Evolutionary conservation across 2,113 vertebrate genomes (phyloP).

Genomic region (Crotalus tigris): DNA sequence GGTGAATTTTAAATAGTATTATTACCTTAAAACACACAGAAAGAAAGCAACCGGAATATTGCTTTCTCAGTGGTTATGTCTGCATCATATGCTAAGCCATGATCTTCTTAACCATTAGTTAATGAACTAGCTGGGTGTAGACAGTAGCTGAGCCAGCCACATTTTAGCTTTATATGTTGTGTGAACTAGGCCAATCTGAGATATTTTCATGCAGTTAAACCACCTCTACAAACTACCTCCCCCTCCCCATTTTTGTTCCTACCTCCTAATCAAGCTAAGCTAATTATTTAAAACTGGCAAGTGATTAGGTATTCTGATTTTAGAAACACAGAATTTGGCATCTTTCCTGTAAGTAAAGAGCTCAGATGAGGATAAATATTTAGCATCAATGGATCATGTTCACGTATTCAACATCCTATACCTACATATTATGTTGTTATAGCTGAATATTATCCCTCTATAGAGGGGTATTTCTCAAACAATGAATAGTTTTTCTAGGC

Average conservation of each 20-base stretch:
- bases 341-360: not conserved
- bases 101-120: not conserved
- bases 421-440: not conserved
- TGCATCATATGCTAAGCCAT: not conserved
- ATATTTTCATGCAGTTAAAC: not conserved
- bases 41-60: not conserved
- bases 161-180: not conserved
- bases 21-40: not conserved
- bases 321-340: not conserved
- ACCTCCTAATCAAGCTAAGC: not conserved
- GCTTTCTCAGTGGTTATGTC: not conserved
- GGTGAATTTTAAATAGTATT: not conserved
- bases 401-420: not conserved
- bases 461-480: not conserved
- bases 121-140: not conserved
- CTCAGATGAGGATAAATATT: not conserved
- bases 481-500: not conserved
- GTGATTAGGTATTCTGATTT: not conserved
- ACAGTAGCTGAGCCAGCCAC: not conserved
- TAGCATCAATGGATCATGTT: not conserved
- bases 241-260: not conserved
- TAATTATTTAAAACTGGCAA: not conserved
- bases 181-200: not conserved
- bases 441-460: not conserved
- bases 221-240: not conserved